Conservation (phyloP, 2,888 invertebrate genomes). For the Tachina fera region DNA sequence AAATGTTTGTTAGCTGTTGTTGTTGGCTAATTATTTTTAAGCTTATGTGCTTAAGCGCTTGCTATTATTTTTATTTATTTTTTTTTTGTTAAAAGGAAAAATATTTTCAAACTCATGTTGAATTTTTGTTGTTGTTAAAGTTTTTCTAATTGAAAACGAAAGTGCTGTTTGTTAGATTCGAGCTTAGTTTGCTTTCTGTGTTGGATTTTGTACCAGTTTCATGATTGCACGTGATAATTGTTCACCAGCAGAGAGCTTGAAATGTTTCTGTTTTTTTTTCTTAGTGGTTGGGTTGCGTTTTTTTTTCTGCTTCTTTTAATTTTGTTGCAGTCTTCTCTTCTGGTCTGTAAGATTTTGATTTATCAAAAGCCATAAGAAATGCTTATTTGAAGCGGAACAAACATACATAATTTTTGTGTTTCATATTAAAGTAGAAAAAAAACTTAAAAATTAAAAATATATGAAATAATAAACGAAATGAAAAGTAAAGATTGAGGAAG, state of each 20-base stretch:
- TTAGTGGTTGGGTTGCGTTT: conserved; percentile 64
- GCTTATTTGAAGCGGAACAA: conserved; percentile 62
- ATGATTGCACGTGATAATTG: conserved; percentile 76
- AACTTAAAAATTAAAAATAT: conserved; percentile 4
- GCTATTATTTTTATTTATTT: conserved; percentile 33
- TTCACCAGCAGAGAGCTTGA: conserved; percentile 60
- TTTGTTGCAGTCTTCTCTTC: conserved; percentile 53
- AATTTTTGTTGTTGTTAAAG: conserved; percentile 10
- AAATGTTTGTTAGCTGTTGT: conserved; percentile 43
- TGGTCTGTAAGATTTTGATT: conserved; percentile 70
- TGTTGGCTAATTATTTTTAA: conserved; percentile 55
- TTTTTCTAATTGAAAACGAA: conserved; percentile 73
- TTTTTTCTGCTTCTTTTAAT: conserved; percentile 26
- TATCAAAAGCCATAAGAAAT: conserved; percentile 61
- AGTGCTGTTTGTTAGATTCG: conserved; percentile 63
- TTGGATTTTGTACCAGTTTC: conserved; percentile 75
- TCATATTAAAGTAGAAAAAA: neutral
- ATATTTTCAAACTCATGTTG: conserved; percentile 17
- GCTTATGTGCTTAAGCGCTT: conserved; percentile 12
- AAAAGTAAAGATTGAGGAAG: conserved; percentile 70
- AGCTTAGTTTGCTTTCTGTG: conserved; percentile 65
- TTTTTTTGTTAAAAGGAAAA: conserved; percentile 50
- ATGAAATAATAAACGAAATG: conserved; percentile 63
- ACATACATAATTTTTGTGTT: conserved; percentile 60
- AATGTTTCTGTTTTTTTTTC: conserved; percentile 27